Conservation (phyloP, 1,140 invertebrate species). For the Diabrotica virgifera region DNA sequence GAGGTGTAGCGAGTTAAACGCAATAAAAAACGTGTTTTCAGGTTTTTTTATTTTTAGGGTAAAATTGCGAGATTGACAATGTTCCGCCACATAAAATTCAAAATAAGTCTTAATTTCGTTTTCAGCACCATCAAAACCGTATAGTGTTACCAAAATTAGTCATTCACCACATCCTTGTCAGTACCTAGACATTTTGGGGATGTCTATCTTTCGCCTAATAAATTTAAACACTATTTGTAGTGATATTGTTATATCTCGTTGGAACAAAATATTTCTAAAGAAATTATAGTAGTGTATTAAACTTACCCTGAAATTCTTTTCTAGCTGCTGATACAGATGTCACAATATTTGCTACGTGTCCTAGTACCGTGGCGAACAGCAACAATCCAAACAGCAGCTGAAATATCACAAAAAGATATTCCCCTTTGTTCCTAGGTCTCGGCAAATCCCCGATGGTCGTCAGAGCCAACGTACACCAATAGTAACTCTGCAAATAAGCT, state of each 20-base stretch:
- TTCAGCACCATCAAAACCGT: too few species aligned
- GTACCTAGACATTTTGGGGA: too few species aligned
- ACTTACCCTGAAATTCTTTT: constrained; percentile 94
- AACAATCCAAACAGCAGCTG: constrained; percentile 88
- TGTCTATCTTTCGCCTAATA: too few species aligned
- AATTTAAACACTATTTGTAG: too few species aligned
- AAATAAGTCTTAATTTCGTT: too few species aligned
- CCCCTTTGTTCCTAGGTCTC: constrained; percentile 80
- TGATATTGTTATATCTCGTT: background rate
- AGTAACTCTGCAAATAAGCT: constrained; percentile 95
- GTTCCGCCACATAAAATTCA: too few species aligned
- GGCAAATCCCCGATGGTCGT: constrained; percentile 85
- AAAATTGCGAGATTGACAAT: too few species aligned
- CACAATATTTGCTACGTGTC: constrained; percentile 93
- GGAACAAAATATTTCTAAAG: background rate
- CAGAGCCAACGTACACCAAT: constrained; percentile 94
- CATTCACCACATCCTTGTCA: too few species aligned
- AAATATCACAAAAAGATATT: constrained; percentile 83
- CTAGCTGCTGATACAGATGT: constrained; percentile 90
- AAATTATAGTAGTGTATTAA: background rate
- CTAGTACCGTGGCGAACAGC: constrained; percentile 87
- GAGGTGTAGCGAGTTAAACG: too few species aligned
- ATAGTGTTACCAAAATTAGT: too few species aligned
- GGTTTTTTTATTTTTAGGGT: too few species aligned
- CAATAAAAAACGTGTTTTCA: too few species aligned